Percentiles rank a stretch among this genome's conserved stretches.
Conservation (phyloP, 2,797 vertebrate species). For the Miichthys miiuy region DNA sequence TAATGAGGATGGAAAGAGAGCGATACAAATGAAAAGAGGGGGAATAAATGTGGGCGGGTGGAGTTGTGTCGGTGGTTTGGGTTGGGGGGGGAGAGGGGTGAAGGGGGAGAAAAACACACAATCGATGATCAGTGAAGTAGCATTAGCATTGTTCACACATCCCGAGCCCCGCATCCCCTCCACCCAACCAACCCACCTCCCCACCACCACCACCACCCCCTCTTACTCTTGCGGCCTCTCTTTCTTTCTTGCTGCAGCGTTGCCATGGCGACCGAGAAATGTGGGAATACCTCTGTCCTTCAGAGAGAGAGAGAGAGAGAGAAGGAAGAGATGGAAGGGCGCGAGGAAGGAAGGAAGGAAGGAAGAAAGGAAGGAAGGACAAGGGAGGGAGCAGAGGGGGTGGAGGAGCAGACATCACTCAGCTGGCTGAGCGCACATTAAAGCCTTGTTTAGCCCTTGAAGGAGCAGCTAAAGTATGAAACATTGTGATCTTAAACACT, state of each 20-base stretch:
- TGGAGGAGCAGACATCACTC: slow-evolving; percentile 40
- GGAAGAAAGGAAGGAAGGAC: neutral
- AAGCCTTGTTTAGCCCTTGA: slow-evolving; percentile 61
- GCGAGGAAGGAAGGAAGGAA: slow-evolving; percentile 14
- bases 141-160: slow-evolving; percentile 84
- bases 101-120: slow-evolving; percentile 44
- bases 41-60: slow-evolving; percentile 23
- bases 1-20: slow-evolving; percentile 42
- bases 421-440: slow-evolving; percentile 46
- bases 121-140: slow-evolving; percentile 81
- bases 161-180: slow-evolving; percentile 38
- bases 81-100: neutral
- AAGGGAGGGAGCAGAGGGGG: slow-evolving; percentile 2
- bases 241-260: slow-evolving; percentile 85
- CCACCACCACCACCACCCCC: slow-evolving; percentile 35
- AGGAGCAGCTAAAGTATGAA: slow-evolving; percentile 59
- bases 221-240: slow-evolving; percentile 76
- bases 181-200: slow-evolving; percentile 32
- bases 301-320: slow-evolving; percentile 74
- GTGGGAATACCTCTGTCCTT: slow-evolving; percentile 89
- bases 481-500: slow-evolving; percentile 63
- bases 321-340: slow-evolving; percentile 33
- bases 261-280: slow-evolving; percentile 85
- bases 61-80: slow-evolving; percentile 16
- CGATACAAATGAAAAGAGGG: slow-evolving; percentile 47